phyloP scores from a whole-genome alignment of 2,113 vertebrate species.

The Amblyornis subalaris region DNA sequence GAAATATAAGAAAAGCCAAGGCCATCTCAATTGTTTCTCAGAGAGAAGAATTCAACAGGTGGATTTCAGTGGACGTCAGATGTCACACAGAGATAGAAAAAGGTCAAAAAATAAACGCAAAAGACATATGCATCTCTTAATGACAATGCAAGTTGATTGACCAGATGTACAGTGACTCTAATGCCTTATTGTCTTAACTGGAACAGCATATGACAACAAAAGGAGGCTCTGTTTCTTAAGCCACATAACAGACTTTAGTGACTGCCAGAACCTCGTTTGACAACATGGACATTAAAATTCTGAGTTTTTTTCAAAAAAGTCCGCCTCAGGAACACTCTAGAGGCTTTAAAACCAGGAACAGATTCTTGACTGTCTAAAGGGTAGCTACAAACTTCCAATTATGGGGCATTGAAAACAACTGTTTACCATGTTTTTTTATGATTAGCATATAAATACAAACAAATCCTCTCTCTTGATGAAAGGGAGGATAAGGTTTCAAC shows the following conservation, averaged over 20 bases:
- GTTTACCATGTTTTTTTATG: neutral
- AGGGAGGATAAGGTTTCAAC: neutral
- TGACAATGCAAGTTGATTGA: neutral
- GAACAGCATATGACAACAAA: neutral
- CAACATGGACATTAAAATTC: neutral
- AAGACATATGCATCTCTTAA: neutral
- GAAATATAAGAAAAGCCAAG: neutral
- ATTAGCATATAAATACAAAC: neutral
- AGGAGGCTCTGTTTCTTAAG: neutral
- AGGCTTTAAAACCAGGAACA: neutral
- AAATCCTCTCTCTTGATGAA: neutral
- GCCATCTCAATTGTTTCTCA: neutral
- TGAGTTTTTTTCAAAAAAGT: neutral
- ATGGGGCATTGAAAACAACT: rapidly evolving
- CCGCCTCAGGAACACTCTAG: neutral
- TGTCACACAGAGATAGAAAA: neutral
- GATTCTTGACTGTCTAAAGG: neutral
- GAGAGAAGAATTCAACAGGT: neutral
- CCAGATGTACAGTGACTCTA: neutral
- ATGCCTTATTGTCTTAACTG: neutral
- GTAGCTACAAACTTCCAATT: neutral
- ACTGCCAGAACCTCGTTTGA: neutral
- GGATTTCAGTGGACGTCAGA: rapidly evolving
- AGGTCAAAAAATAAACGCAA: neutral
- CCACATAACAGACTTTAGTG: neutral